Evolutionary conservation across 2,888 invertebrate genomes (phyloP).

Genomic region (Thecophora atra): DNA sequence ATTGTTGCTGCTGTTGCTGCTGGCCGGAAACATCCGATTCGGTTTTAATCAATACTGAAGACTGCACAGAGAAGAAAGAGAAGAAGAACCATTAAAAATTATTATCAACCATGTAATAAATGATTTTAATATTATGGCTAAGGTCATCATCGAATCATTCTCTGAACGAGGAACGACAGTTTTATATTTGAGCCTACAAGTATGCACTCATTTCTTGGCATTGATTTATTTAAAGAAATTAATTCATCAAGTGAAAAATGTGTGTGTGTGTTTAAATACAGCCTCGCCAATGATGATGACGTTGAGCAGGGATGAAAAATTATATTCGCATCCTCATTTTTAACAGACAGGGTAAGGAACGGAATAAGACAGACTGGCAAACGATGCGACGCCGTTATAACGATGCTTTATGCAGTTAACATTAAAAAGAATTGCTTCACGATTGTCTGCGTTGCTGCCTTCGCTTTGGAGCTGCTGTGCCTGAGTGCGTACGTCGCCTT

Average conservation of each 20-base stretch:
- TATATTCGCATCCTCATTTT: too few relatives aligned
- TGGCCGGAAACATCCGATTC: slow-evolving; percentile 68
- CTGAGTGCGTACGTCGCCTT: slow-evolving; percentile 17
- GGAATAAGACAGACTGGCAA: too few relatives aligned
- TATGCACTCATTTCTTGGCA: not conserved
- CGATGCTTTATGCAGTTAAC: not conserved
- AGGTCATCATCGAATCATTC: too few relatives aligned
- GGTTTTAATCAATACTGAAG: slow-evolving; percentile 67
- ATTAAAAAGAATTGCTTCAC: slow-evolving; percentile 28
- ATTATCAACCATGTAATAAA: not conserved
- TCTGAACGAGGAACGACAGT: too few relatives aligned
- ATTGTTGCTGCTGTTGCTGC: slow-evolving; percentile 51
- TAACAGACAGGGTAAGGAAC: too few relatives aligned
- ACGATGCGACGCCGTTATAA: too few relatives aligned
- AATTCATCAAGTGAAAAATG: not conserved
- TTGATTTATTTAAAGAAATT: too few relatives aligned
- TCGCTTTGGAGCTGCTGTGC: slow-evolving; percentile 10
- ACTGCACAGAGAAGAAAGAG: slow-evolving; percentile 49
- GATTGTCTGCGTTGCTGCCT: not conserved
- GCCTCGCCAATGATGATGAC: not conserved
- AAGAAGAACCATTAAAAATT: not conserved
- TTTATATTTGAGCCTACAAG: not conserved
- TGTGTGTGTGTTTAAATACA: not conserved
- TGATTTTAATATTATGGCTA: not conserved
- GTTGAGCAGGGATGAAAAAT: not conserved